Evolutionary conservation across 2,888 invertebrate genomes (phyloP).

Genomic region (Thymelicus acteon): DNA sequence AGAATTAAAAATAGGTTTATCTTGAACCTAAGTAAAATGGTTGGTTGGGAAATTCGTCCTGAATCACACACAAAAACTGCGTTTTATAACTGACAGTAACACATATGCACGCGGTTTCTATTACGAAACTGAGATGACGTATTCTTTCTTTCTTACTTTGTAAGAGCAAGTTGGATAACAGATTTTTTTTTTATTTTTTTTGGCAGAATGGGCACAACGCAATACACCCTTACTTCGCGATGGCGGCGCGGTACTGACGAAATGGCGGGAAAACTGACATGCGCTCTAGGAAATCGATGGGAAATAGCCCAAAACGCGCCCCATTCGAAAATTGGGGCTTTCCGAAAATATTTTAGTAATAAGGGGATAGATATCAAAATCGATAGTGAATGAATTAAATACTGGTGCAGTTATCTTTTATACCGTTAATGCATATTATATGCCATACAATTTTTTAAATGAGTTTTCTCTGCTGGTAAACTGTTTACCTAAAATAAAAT

Average conservation of each 20-base stretch:
- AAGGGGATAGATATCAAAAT: slow-evolving; percentile 11
- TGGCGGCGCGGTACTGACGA: slow-evolving; percentile 58
- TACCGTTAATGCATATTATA: too few relatives aligned
- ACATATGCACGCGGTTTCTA: slow-evolving; percentile 3
- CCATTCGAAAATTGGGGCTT: slow-evolving; percentile 46
- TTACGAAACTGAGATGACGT: background rate
- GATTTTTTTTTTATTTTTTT: slow-evolving; percentile 40
- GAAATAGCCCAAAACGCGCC: slow-evolving; percentile 54
- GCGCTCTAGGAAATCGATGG: slow-evolving; percentile 81
- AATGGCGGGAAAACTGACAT: slow-evolving; percentile 71
- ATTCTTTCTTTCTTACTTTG: slow-evolving; percentile 10
- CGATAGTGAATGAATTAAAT: background rate
- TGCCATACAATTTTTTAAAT: too few relatives aligned
- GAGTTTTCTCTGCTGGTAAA: too few relatives aligned
- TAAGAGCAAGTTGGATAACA: background rate
- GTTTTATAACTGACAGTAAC: background rate
- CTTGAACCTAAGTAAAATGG: slow-evolving; percentile 23
- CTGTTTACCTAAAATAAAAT: too few relatives aligned
- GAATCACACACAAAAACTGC: slow-evolving; percentile 9
- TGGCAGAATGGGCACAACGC: slow-evolving; percentile 44
- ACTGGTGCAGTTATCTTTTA: background rate
- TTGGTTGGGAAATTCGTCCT: slow-evolving; percentile 17
- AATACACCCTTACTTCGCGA: slow-evolving; percentile 45
- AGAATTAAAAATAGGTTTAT: slow-evolving; percentile 30
- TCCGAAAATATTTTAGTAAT: slow-evolving; percentile 23